Percentiles rank a stretch among this genome's conserved stretches.
phyloP scores from a whole-genome alignment of 2,797 vertebrate genomes.

The Sardinella longiceps region DNA sequence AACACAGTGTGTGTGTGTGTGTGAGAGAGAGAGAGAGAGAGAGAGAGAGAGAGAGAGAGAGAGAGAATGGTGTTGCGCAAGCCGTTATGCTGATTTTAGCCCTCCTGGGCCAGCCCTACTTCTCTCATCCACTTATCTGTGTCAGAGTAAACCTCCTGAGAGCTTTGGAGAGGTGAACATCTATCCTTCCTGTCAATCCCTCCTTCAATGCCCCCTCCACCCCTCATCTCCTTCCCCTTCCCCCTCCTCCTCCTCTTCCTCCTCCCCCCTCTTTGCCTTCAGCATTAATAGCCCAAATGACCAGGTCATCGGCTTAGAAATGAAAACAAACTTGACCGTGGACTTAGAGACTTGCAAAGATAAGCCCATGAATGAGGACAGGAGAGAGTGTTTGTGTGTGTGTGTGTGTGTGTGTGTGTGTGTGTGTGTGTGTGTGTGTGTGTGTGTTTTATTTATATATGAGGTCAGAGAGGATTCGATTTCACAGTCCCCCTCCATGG shows the following conservation, averaged over 20 bases:
- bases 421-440: no score
- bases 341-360: neutral
- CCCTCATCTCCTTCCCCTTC: neutral
- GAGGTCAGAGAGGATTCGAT: neutral
- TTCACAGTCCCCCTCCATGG: neutral
- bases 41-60: neutral
- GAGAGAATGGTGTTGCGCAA: conserved; percentile 9
- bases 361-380: neutral
- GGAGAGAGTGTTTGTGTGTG: neutral
- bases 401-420: neutral
- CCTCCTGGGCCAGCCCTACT: conserved; percentile 25
- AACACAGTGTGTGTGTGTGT: no score
- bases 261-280: neutral
- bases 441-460: neutral
- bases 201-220: no score
- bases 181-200: neutral
- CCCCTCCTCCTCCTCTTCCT: no score
- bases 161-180: conserved; percentile 8
- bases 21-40: neutral
- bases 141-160: conserved; percentile 41
- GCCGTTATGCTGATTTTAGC: neutral
- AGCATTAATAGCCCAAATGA: neutral
- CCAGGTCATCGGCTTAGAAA: neutral
- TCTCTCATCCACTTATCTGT: conserved; percentile 46
- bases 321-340: neutral